Percentiles rank a stretch among this genome's conserved stretches.
Evolutionary conservation across 2,888 invertebrate genomes (phyloP).

Genomic region (Nematopogon swammerdamellus): DNA sequence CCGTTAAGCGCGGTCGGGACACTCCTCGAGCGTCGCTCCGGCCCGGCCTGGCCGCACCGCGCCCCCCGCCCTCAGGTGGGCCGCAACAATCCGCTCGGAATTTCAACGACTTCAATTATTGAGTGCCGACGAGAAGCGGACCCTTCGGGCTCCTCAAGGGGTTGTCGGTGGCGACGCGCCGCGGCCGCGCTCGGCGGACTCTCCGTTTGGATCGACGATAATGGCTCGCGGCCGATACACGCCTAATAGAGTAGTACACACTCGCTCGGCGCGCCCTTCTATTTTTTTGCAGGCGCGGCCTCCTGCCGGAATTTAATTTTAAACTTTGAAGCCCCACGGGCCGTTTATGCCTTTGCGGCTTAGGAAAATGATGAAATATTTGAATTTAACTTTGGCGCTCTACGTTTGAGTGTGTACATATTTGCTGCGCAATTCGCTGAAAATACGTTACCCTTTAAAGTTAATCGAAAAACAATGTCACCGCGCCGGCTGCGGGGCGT

Average conservation of each 20-base stretch:
- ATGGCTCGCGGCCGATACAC: background rate
- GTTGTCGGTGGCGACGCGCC: slow-evolving; percentile 6
- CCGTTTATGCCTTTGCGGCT: background rate
- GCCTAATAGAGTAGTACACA: background rate
- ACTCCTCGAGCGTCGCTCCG: slow-evolving; percentile 4
- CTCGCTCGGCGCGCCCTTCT: background rate
- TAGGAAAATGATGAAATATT: background rate
- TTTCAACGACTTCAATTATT: slow-evolving; percentile 55
- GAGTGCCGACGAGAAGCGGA: slow-evolving; percentile 46
- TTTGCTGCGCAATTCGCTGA: background rate
- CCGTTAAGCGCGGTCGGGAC: slow-evolving; percentile 24
- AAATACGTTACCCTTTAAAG: background rate
- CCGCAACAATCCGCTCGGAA: slow-evolving; percentile 47
- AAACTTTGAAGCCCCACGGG: slow-evolving; percentile 14
- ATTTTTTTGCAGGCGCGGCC: background rate
- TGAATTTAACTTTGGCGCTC: background rate
- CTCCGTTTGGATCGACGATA: background rate
- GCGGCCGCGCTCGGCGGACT: too few relatives aligned
- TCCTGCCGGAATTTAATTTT: slow-evolving; percentile 22
- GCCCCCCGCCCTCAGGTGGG: slow-evolving; percentile 24
- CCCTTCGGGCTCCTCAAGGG: slow-evolving; percentile 48
- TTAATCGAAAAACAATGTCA: background rate
- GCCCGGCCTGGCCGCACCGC: slow-evolving; percentile 13
- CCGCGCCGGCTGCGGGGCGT: background rate
- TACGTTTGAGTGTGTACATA: background rate